Conservation (phyloP, 2,797 vertebrate species). For the Betta splendens region DNA sequence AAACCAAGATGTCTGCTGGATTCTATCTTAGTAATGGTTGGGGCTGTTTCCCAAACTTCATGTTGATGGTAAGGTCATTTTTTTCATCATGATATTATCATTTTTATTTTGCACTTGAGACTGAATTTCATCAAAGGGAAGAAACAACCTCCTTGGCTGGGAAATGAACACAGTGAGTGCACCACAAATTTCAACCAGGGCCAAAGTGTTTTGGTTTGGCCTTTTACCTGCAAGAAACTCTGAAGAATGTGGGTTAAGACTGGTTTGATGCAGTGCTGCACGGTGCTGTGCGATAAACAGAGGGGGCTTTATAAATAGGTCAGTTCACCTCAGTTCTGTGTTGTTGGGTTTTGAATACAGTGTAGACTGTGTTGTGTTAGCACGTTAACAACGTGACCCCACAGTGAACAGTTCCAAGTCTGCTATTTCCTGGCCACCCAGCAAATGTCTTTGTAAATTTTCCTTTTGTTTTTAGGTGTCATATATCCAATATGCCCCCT, state of each 20-base stretch:
- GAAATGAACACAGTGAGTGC: neutral
- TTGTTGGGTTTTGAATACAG: too few species aligned
- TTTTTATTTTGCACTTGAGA: neutral
- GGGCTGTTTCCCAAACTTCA: neutral
- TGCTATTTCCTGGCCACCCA: too few species aligned
- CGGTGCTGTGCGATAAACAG: too few species aligned
- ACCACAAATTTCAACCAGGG: neutral
- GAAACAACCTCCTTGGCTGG: neutral
- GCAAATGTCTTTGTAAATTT: too few species aligned
- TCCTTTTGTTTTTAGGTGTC: neutral
- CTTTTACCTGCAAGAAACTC: neutral
- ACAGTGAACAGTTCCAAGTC: too few species aligned
- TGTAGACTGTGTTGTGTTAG: too few species aligned
- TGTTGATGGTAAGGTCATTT: too few species aligned
- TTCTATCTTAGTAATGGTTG: conserved; percentile 1
- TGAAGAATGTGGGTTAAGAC: neutral
- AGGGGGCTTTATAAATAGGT: too few species aligned
- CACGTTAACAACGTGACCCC: too few species aligned
- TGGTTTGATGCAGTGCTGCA: too few species aligned
- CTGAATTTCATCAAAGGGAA: neutral
- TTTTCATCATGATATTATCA: too few species aligned
- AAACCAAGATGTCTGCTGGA: neutral
- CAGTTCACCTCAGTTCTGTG: too few species aligned
- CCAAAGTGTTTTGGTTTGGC: neutral
- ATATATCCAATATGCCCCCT: neutral